Conservation (phyloP, 2,113 vertebrate species). For the Cyprinodon variegatus region DNA sequence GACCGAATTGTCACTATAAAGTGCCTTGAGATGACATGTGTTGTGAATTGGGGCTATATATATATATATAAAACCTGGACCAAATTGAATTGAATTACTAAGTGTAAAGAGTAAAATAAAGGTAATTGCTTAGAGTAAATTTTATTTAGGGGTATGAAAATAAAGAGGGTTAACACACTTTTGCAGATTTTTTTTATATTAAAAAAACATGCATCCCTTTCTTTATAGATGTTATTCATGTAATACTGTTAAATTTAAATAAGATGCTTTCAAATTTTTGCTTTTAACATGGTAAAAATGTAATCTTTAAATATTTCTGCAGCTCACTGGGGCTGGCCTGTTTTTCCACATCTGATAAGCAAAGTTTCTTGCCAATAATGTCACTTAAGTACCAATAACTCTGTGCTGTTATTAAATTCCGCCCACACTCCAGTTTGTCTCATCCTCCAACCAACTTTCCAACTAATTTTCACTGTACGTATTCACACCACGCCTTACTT, state of each 20-base stretch:
- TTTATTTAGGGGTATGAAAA: not conserved
- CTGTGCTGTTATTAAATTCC: not conserved
- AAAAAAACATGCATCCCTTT: not conserved
- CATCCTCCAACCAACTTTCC: slow-evolving; percentile 12
- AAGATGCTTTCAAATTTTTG: not conserved
- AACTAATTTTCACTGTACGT: slow-evolving; percentile 43
- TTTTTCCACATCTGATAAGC: not conserved
- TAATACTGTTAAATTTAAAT: not conserved
- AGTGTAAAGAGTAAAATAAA: no score
- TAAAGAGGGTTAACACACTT: not conserved
- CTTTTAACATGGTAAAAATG: not conserved
- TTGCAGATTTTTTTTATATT: no score
- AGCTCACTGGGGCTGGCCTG: not conserved
- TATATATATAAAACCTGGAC: no score
- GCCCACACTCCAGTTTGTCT: slow-evolving; percentile 5
- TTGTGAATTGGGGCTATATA: no score
- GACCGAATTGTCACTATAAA: no score
- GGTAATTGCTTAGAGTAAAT: no score
- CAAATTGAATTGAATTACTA: no score
- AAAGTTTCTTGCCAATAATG: slow-evolving; percentile 6
- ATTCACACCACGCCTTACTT: slow-evolving; percentile 57
- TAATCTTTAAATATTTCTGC: not conserved
- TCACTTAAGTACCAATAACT: not conserved
- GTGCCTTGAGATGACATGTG: no score
- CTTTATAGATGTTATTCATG: not conserved